These are phyloP conservation scores for Dendrocincla fuliginosa DNA, from an alignment of 2,797 vertebrate genomes.

Conservation along the genomic window DNA sequence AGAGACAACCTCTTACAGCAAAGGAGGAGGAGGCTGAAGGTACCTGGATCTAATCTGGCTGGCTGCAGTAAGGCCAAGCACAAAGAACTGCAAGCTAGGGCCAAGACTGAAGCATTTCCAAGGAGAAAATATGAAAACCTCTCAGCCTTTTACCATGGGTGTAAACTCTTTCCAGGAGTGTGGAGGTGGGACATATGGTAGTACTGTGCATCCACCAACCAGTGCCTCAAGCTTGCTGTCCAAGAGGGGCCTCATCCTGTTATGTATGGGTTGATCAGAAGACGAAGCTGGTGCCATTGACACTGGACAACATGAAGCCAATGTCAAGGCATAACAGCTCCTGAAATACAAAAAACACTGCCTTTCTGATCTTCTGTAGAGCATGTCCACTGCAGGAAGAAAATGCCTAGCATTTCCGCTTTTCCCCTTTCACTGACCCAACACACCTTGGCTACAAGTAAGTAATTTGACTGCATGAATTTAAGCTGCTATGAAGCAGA, in stretches of 20 bases:
- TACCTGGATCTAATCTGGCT: not conserved
- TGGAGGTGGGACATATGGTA: not conserved
- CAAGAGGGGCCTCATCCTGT: not conserved
- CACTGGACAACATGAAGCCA: not conserved
- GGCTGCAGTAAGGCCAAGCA: not conserved
- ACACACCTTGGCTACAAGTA: not conserved
- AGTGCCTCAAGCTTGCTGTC: not conserved
- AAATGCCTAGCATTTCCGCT: not conserved
- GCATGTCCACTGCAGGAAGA: rapidly evolving
- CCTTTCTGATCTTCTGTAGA: not conserved
- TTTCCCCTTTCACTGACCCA: not conserved
- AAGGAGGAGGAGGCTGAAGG: not conserved
- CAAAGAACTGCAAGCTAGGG: not conserved
- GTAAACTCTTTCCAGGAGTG: not conserved
- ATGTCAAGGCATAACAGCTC: not conserved
- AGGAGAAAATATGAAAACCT: not conserved
- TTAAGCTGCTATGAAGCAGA: not conserved
- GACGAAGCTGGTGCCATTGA: not conserved
- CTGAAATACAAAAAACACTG: not conserved
- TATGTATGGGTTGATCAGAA: not conserved
- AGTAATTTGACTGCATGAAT: not conserved
- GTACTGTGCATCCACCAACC: rapidly evolving
- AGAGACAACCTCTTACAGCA: not conserved
- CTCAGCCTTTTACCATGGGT: not conserved
- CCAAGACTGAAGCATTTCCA: not conserved